A percentile compares a stretch with the other conserved stretches of the same genome.
Evolutionary conservation across 2,888 invertebrate genomes (phyloP).

Genomic region (Onthophagus sagittarius): DNA sequence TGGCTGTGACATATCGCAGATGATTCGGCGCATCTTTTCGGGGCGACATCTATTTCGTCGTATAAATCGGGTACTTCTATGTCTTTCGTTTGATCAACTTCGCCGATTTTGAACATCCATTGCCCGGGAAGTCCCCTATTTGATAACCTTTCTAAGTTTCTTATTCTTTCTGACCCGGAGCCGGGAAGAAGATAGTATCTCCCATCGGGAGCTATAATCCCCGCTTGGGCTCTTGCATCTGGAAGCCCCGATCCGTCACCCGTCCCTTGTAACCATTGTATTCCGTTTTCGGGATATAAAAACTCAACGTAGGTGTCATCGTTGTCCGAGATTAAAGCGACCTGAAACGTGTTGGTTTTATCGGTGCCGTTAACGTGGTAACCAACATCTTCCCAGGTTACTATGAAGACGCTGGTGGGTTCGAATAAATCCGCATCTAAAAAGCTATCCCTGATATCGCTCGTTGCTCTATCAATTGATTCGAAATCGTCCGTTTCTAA

Average conservation of each 20-base stretch:
- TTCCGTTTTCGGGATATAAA: constrained; percentile 80
- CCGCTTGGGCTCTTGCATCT: constrained; percentile 91
- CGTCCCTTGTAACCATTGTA: constrained; percentile 89
- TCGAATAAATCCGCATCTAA: constrained; percentile 67
- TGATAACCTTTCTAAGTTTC: constrained; percentile 76
- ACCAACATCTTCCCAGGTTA: constrained; percentile 88
- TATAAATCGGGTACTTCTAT: constrained; percentile 62
- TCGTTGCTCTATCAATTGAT: constrained; percentile 63
- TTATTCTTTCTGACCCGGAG: constrained; percentile 87
- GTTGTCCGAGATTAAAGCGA: constrained; percentile 69
- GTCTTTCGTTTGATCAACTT: constrained; percentile 57
- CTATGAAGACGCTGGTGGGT: constrained; percentile 76
- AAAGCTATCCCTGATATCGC: constrained; percentile 70
- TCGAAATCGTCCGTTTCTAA: constrained; percentile 61
- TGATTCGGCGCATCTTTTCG: constrained; percentile 53
- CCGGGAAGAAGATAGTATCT: constrained; percentile 71
- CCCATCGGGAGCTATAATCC: constrained; percentile 83
- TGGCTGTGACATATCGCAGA: constrained; percentile 74
- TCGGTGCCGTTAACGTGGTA: constrained; percentile 64
- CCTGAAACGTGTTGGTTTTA: constrained; percentile 86
- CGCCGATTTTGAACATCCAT: constrained; percentile 85
- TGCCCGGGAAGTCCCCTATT: constrained; percentile 82
- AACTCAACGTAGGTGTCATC: constrained; percentile 80
- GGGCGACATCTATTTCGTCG: constrained; percentile 14
- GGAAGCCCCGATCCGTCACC: constrained; percentile 71